Evolutionary conservation across 1,140 invertebrate species (phyloP).

Genomic region (Drosophila sp.): DNA sequence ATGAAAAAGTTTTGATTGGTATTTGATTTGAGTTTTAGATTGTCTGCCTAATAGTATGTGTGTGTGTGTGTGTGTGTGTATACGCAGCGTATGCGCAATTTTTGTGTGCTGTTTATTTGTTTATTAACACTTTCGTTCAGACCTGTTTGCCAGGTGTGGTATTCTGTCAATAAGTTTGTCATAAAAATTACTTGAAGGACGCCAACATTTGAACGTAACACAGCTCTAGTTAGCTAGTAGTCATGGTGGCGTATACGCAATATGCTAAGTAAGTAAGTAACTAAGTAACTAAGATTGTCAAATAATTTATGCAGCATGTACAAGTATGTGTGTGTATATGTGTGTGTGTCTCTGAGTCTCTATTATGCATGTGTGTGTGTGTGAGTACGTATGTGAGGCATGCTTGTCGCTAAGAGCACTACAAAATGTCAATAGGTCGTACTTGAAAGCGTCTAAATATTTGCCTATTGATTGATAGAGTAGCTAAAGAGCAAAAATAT

Average conservation of each 20-base stretch:
- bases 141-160: constrained; percentile 35
- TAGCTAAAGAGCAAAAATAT: constrained; percentile 40
- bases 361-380: background rate
- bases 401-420: constrained; percentile 71
- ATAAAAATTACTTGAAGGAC: constrained; percentile 58
- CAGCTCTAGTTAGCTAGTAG: constrained; percentile 39
- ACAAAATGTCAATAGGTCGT: constrained; percentile 70
- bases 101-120: constrained; percentile 31
- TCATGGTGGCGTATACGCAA: constrained; percentile 57
- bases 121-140: constrained; percentile 10
- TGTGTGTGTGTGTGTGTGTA: constrained; percentile 19
- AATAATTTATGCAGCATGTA: constrained; percentile 73
- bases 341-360: background rate
- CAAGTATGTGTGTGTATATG: constrained; percentile 1
- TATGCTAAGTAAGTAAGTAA: constrained; percentile 71
- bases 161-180: constrained; percentile 66
- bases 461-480: constrained; percentile 62
- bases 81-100: constrained; percentile 65
- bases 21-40: constrained; percentile 77
- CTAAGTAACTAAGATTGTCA: constrained; percentile 68
- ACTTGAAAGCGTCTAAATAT: constrained; percentile 66
- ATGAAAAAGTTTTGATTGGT: constrained; percentile 79
- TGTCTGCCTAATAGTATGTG: constrained; percentile 17
- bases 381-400: constrained; percentile 25
- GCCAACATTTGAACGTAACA: constrained; percentile 25